These are phyloP conservation scores for Heteromyza rotundicornis DNA, from an alignment of 2,888 invertebrate species.

Conservation along the genomic window DNA sequence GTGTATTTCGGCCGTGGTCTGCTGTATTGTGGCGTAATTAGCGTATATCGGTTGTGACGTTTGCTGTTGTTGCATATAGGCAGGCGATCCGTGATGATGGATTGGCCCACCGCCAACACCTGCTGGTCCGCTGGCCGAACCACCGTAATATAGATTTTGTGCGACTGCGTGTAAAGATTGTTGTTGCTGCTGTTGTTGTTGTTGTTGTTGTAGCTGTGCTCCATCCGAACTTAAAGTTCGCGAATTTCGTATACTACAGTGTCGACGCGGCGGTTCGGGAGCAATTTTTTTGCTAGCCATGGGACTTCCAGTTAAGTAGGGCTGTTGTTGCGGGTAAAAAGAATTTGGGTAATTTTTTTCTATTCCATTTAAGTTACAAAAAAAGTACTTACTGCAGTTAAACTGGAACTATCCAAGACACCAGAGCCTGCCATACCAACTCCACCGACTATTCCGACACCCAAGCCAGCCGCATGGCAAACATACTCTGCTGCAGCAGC, in stretches of 20 bases:
- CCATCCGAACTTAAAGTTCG: constrained; percentile 44
- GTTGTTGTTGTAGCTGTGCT: constrained; percentile 32
- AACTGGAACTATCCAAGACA: constrained; percentile 39
- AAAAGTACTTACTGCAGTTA: constrained; percentile 41
- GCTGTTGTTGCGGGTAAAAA: constrained; percentile 40
- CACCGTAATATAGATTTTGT: constrained; percentile 42
- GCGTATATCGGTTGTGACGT: constrained; percentile 60
- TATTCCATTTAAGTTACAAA: neutral
- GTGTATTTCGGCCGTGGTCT: constrained; percentile 70
- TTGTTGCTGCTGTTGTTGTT: constrained; percentile 34
- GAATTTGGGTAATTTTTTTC: neutral
- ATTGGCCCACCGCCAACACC: constrained; percentile 4
- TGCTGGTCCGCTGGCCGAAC: too few relatives aligned
- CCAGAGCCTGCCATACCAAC: constrained; percentile 8
- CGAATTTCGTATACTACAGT: constrained; percentile 65
- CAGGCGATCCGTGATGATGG: constrained; percentile 38
- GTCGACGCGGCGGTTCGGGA: constrained; percentile 81
- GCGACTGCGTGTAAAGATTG: constrained; percentile 27
- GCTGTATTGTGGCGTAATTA: constrained; percentile 63
- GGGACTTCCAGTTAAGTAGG: constrained; percentile 72
- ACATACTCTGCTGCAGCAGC: constrained; percentile 60
- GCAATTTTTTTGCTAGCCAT: constrained; percentile 79
- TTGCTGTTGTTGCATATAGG: constrained; percentile 41
- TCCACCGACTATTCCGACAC: constrained; percentile 24
- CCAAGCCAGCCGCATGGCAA: constrained; percentile 44